Base-by-base conservation (phyloP, 2,888 invertebrate species). In the Baccha elongata region DNA sequence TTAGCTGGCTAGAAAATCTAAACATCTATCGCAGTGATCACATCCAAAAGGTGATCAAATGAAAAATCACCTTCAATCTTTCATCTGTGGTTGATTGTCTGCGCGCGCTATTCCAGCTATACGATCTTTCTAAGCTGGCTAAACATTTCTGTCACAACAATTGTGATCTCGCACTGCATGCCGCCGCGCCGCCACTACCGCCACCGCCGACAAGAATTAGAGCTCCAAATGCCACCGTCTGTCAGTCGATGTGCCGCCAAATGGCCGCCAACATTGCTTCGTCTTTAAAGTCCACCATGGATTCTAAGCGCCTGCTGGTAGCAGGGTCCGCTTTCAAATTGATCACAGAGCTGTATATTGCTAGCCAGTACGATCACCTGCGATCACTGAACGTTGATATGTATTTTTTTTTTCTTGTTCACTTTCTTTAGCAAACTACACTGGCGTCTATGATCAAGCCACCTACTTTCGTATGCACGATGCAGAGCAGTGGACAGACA, bases 101-200 rank as follows among this genome's bases (percentile, higher is more conserved):
- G 64, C 52, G 35, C 17, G 64, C 72, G 53, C 53, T 32, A 46
- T 3, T 52, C 62, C 10, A 35, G 64, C 40, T 42, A 3, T 23
- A 23, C 23, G 2, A n/a, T 42, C 3, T 37, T 64, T 48, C 15
- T 19, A 52, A 53, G 15, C 19, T 64, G 15, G 68, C 72, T 73
- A 68, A 83, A 68, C 83, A 78, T 62, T 83, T 78, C 83, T 83
- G 83, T 83, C 83, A 83, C 83, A 75, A 80, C 75, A 80, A 75
- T 80, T 79, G 79, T 60, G 55, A 80, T 80, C 68, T 69, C 75
- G 80, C 80, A 64, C 74, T 62, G 60, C 62, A 83, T 83, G 81
- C 76, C 81, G 67, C 81, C 40, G 81, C n/a, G n/a, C n/a, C n/a
- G n/a, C n/a, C n/a, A n/a, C n/a, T n/a, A n/a, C n/a, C n/a, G n/a